phyloP scores from a whole-genome alignment of 92 coral and sea anemone genomes.

The Heteractis magnifica region DNA sequence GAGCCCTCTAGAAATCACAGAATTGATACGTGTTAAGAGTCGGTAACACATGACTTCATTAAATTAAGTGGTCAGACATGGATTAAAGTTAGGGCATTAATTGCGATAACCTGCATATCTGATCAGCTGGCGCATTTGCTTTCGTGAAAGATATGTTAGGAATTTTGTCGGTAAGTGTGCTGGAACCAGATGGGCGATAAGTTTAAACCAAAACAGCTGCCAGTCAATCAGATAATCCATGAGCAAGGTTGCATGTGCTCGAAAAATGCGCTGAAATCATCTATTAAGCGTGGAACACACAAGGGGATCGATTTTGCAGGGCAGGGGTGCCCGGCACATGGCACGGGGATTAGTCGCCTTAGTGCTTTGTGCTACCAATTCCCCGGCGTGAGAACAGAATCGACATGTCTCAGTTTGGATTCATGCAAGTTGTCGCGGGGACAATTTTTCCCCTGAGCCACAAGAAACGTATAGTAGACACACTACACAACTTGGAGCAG shows the following conservation, averaged over 20 bases:
- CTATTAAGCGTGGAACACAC: no score
- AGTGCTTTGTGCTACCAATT: no score
- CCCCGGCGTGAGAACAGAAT: no score
- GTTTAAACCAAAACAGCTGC: neutral
- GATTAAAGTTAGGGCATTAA: neutral
- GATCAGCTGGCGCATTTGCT: neutral
- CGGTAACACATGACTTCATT: neutral
- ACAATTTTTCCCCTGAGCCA: no score
- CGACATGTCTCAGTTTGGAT: no score
- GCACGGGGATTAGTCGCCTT: no score
- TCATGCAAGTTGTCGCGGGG: no score
- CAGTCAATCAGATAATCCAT: neutral
- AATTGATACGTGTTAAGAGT: neutral
- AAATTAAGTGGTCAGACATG: neutral
- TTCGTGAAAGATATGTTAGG: neutral
- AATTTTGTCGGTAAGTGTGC: neutral
- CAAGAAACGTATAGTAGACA: no score
- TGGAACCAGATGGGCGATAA: neutral
- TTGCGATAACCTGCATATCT: neutral
- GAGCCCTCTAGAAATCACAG: neutral
- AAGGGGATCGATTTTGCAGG: no score
- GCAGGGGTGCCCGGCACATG: no score
- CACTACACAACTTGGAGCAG: no score
- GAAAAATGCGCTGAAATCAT: no score
- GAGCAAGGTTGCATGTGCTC: neutral